Evolutionary conservation across 2,888 invertebrate genomes (phyloP).

Genomic region (Rhingia rostrata): DNA sequence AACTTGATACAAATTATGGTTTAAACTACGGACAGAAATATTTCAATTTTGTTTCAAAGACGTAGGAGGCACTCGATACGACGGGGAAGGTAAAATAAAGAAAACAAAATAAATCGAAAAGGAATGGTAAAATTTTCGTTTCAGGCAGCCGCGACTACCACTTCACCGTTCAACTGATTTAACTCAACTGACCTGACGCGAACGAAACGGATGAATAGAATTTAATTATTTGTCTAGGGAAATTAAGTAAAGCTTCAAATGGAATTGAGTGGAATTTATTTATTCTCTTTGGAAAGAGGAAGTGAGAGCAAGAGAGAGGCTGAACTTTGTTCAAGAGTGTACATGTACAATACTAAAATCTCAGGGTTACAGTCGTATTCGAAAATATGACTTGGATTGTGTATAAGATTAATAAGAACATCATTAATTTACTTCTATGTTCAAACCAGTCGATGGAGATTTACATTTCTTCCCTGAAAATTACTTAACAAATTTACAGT

Average conservation of each 20-base stretch:
- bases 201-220: slow-evolving; percentile 2
- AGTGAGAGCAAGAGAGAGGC: neutral
- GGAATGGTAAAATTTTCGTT: slow-evolving; percentile 48
- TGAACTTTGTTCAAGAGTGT: neutral
- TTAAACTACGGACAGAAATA: neutral
- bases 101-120: slow-evolving; percentile 55
- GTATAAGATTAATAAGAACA: too few relatives aligned
- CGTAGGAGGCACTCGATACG: slow-evolving; percentile 41
- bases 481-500: too few relatives aligned
- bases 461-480: too few relatives aligned
- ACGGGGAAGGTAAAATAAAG: slow-evolving; percentile 16
- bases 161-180: slow-evolving; percentile 36
- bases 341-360: too few relatives aligned
- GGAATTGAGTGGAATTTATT: slow-evolving; percentile 2
- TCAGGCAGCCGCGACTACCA: slow-evolving; percentile 14
- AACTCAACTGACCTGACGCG: slow-evolving; percentile 69
- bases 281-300: neutral
- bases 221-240: neutral
- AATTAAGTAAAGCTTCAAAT: neutral
- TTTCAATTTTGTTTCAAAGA: slow-evolving; percentile 14
- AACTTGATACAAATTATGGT: slow-evolving; percentile 39
- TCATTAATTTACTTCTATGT: too few relatives aligned
- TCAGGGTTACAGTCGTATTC: too few relatives aligned
- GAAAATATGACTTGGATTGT: too few relatives aligned
- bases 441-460: too few relatives aligned